Conservation (phyloP, 2,888 invertebrate species). For the Mongoloraphidia duomilia region DNA sequence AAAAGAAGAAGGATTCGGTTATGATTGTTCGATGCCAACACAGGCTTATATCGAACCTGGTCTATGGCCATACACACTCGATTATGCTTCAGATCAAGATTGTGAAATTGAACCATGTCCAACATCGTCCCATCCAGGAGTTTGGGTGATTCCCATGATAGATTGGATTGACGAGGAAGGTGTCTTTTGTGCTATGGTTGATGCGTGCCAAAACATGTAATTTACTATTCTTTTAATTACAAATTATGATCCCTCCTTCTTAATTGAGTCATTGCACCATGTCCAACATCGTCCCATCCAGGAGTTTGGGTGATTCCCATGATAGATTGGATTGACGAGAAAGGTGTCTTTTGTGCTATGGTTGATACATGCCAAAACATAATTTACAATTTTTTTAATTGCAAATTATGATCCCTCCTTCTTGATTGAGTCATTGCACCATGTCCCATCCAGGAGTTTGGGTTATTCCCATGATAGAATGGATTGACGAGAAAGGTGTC, state of each 20-base stretch:
- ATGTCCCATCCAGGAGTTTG: conserved; percentile 39
- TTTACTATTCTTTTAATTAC: conserved; percentile 6
- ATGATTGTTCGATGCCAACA: conserved; percentile 45
- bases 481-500: conserved; percentile 30
- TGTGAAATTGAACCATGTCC: conserved; percentile 40
- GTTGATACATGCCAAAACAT: conserved; percentile 37
- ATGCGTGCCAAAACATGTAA: conserved; percentile 35
- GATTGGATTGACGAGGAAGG: conserved; percentile 32
- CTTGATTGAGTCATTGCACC: conserved; percentile 36
- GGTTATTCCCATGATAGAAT: conserved; percentile 43
- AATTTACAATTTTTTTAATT: conserved; percentile 13
- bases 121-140: conserved; percentile 29
- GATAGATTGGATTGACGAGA: conserved; percentile 33
- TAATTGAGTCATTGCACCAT: conserved; percentile 31
- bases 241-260: no score
- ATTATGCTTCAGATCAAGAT: conserved; percentile 36
- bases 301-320: conserved; percentile 48
- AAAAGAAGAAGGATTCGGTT: conserved; percentile 32
- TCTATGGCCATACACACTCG: conserved; percentile 49
- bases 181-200: conserved; percentile 39
- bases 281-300: conserved; percentile 32
- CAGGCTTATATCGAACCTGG: conserved; percentile 29
- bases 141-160: conserved; percentile 47
- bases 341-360: conserved; percentile 37
- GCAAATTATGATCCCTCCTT: no score